Evolutionary conservation across 2,797 vertebrate species (phyloP), one percentile per base, ranked within the genome.

Genomic region (Helicolenus hilgendorfi): DNA sequence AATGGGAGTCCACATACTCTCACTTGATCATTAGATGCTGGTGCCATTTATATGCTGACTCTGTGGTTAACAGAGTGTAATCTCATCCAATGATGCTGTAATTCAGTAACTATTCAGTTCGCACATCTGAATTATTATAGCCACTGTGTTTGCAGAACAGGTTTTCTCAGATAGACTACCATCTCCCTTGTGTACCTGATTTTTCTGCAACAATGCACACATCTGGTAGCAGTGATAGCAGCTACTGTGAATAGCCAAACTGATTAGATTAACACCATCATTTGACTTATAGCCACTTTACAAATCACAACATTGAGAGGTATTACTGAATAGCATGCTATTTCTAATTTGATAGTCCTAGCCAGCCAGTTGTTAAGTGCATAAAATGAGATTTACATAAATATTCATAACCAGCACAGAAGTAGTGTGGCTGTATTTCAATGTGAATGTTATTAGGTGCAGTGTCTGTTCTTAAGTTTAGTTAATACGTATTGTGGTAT

Each of bases 301-400:
- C 69, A 76, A 83, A 87, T 56, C 70, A 74, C 59, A 53, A 18
- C 58, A 59, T 22, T 69, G n/a, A 85, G 29, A 82, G 26, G 29
- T 64, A 26, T 80, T 83, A 85, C 36, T 72, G 38, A 63, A 79
- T 58, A 45, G 56, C 29, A 49, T 76, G 35, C 26, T 91, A 69
- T 70, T 86, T 91, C 11, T 60, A 65, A 86, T 83, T 74, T 55
- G 41, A 15, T 67, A 76, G 69, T 64, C 70, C 62, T 78, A 72
- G 67, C 56, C 49, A 79, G 24, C 4, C 35, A 79, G 27, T 88
- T 76, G 62, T 79, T 72, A 65, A 91, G 70, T 86, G 58, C 53
- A 90, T 74, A 65, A 82, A 85, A 82, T 82, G 33, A 62, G 18
- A 87, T 87, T 73, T 82, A 53, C 64, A 92, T 84, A 74, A 81